Evolutionary conservation across 2,888 invertebrate species (phyloP).

Genomic region (Agrochola litura): DNA sequence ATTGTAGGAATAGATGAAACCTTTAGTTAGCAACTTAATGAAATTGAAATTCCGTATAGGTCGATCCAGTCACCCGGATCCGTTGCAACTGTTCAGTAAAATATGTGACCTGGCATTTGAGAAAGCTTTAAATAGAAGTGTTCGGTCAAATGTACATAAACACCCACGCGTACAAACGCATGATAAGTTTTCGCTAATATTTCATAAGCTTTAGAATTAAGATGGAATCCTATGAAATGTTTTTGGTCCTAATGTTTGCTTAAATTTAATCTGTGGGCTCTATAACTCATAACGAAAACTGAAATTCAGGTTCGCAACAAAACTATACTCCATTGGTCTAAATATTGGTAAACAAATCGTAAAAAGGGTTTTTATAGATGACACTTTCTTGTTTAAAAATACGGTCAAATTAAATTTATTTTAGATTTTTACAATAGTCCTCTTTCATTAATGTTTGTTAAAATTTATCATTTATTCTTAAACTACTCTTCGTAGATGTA

Average conservation of each 20-base stretch:
- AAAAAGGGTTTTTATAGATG: no score
- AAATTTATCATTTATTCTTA: no score
- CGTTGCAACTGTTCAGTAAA: constrained; percentile 13
- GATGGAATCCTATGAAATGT: background rate
- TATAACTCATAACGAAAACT: background rate
- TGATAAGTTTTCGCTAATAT: background rate
- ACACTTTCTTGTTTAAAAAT: no score
- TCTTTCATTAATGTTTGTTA: no score
- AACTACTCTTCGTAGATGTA: no score
- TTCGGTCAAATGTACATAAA: constrained; percentile 3
- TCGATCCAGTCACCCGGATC: constrained; percentile 41
- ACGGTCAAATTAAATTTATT: no score
- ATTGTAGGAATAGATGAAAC: constrained; percentile 68
- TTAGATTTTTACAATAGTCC: no score
- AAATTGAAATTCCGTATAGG: constrained; percentile 43
- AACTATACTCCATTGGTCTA: background rate
- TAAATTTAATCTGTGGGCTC: background rate
- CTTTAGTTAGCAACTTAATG: constrained; percentile 49
- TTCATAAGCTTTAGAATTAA: background rate
- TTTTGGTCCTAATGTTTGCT: background rate
- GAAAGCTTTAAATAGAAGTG: constrained; percentile 8
- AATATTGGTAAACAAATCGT: no score
- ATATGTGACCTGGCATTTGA: constrained; percentile 23
- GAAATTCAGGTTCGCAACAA: background rate
- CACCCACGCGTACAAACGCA: background rate